phyloP scores from a whole-genome alignment of 2,797 vertebrate genomes.

The Rhabdophis nuchalis region DNA sequence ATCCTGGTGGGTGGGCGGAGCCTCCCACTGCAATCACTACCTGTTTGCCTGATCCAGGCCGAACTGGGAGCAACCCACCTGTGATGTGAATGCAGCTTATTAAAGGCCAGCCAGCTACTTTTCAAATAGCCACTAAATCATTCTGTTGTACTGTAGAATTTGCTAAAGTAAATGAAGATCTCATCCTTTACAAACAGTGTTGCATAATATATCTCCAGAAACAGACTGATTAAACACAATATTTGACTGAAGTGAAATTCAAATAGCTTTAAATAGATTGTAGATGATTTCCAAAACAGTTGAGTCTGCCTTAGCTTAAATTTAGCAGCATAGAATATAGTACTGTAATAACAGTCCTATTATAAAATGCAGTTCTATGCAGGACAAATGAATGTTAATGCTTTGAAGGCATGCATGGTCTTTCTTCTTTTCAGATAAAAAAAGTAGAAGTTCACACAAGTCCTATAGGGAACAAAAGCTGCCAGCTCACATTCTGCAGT shows the following conservation, averaged over 20 bases:
- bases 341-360: neutral
- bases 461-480: too few species aligned
- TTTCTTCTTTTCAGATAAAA: neutral
- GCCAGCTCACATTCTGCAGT: too few species aligned
- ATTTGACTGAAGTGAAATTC: neutral
- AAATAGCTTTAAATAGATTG: neutral
- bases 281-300: neutral
- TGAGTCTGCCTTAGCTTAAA: neutral
- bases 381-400: neutral
- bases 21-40: too few species aligned
- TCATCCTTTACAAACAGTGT: neutral
- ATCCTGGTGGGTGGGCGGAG: too few species aligned
- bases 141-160: neutral
- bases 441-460: too few species aligned
- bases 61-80: too few species aligned
- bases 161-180: neutral
- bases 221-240: too few species aligned
- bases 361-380: neutral
- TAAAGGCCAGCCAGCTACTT: too few species aligned
- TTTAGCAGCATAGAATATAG: neutral
- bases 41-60: too few species aligned
- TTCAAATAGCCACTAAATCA: too few species aligned
- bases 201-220: neutral
- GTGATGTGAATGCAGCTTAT: too few species aligned
- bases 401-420: neutral